These are phyloP conservation scores for Yponomeuta plumbellus DNA, from an alignment of 2,888 invertebrate genomes.

Conservation along the genomic window DNA sequence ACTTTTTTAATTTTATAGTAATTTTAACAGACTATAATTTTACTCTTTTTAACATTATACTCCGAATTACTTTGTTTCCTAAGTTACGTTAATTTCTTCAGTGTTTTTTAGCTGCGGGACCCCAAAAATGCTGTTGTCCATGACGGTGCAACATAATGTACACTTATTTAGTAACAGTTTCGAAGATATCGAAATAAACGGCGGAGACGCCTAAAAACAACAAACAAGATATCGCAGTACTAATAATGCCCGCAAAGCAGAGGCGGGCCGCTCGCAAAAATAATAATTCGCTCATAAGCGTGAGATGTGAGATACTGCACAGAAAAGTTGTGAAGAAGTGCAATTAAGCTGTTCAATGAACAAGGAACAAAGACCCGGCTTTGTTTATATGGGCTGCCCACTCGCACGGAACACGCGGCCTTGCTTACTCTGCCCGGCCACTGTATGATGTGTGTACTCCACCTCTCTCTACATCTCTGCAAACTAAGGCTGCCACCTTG, in stretches of 20 bases:
- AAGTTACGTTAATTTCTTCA: too few relatives aligned
- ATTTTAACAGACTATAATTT: too few relatives aligned
- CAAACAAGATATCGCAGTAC: background rate
- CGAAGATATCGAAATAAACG: background rate
- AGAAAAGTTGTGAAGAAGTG: constrained; percentile 53
- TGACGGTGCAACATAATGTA: background rate
- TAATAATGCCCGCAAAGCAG: background rate
- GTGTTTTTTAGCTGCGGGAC: too few relatives aligned
- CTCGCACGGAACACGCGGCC: constrained; percentile 42
- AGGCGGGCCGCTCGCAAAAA: constrained; percentile 28
- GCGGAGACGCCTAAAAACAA: constrained; percentile 16
- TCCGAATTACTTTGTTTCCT: too few relatives aligned
- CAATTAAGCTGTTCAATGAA: constrained; percentile 70
- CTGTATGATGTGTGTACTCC: background rate
- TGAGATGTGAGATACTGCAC: constrained; percentile 40
- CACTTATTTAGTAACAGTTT: background rate
- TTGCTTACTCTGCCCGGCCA: constrained; percentile 9
- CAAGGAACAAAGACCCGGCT: constrained; percentile 51
- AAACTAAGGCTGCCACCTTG: too few relatives aligned
- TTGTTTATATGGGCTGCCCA: constrained; percentile 53
- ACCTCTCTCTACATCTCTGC: too few relatives aligned
- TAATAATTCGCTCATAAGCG: constrained; percentile 47
- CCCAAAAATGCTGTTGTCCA: background rate
- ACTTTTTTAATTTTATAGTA: too few relatives aligned
- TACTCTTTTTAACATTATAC: too few relatives aligned